These are phyloP conservation scores for Lacerta viridis DNA, from an alignment of 2,797 vertebrate species.

Conservation along the genomic window DNA sequence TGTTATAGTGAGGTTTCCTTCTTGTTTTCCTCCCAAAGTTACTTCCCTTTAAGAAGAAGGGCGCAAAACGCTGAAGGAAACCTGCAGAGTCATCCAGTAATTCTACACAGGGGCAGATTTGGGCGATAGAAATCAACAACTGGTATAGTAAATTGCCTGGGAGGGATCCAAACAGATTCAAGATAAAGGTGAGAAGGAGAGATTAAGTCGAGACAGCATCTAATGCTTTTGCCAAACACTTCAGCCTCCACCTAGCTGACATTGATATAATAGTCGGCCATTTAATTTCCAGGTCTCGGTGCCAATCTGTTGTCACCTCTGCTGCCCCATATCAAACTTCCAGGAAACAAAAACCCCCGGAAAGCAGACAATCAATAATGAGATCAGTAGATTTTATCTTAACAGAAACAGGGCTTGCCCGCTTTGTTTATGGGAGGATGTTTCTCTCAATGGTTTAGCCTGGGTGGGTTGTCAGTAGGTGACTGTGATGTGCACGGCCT, in stretches of 20 bases:
- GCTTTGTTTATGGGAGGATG: constrained; percentile 80
- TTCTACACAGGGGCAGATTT: constrained; percentile 80
- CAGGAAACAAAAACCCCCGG: constrained; percentile 87
- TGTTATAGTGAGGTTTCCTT: background rate
- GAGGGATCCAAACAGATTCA: constrained; percentile 84
- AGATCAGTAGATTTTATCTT: constrained; percentile 87
- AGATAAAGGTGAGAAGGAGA: constrained; percentile 83
- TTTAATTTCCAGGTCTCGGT: constrained; percentile 79
- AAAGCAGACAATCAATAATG: constrained; percentile 85
- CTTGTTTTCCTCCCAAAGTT: constrained; percentile 18
- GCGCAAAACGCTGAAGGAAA: constrained; percentile 37
- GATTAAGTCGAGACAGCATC: constrained; percentile 84
- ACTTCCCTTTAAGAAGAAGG: constrained; percentile 52
- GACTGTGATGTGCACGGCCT: constrained; percentile 77
- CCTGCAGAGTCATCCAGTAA: constrained; percentile 81
- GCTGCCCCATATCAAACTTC: constrained; percentile 83
- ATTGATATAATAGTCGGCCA: constrained; percentile 75
- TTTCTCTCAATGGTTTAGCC: constrained; percentile 76
- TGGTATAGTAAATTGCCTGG: constrained; percentile 87
- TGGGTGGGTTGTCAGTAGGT: constrained; percentile 80
- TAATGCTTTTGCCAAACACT: constrained; percentile 81
- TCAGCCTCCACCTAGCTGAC: constrained; percentile 73
- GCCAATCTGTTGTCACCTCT: constrained; percentile 83
- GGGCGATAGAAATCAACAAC: constrained; percentile 88
- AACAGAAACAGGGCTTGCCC: constrained; percentile 77